Conservation (phyloP, 2,113 vertebrate genomes). For the Dunckerocampus dactyliophorus region DNA sequence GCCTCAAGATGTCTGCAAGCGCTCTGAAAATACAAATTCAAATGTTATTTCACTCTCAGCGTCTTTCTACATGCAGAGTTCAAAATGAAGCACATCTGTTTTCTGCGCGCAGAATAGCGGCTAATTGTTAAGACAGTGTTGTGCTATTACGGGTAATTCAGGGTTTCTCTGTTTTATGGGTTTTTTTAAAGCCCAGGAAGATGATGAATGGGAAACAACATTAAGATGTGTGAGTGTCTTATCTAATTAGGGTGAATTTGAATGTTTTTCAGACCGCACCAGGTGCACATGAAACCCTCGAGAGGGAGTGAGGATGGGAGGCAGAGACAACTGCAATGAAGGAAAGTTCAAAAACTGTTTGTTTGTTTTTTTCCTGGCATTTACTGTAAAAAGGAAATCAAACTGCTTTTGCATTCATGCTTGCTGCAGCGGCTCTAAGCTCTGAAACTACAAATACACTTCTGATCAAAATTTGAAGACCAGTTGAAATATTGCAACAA, state of each 20-base stretch:
- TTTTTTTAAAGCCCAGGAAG: slow-evolving; percentile 34
- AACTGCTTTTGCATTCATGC: slow-evolving; percentile 46
- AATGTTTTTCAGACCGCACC: slow-evolving; percentile 58
- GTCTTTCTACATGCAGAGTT: neutral
- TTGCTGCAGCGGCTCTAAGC: slow-evolving; percentile 32
- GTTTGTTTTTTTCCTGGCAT: slow-evolving; percentile 49
- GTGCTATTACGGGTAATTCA: slow-evolving; percentile 32
- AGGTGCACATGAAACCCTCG: slow-evolving; percentile 60
- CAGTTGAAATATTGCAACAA: too few species aligned
- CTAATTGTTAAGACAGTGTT: slow-evolving; percentile 38
- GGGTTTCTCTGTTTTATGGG: slow-evolving; percentile 11
- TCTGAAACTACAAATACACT: neutral
- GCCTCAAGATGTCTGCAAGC: slow-evolving; percentile 95
- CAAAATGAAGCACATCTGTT: slow-evolving; percentile 18
- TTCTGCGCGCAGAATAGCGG: slow-evolving; percentile 3
- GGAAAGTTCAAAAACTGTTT: slow-evolving; percentile 56
- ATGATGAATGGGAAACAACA: slow-evolving; percentile 38
- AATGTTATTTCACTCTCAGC: neutral
- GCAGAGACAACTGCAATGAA: slow-evolving; percentile 50
- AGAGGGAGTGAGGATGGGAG: slow-evolving; percentile 27
- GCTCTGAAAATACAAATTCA: slow-evolving; percentile 74
- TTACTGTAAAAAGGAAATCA: slow-evolving; percentile 39
- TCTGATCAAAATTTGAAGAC: too few species aligned
- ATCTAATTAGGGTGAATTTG: slow-evolving; percentile 61
- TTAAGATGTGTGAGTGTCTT: slow-evolving; percentile 38